Evolutionary conservation across 2,797 vertebrate species (phyloP).

Genomic region (Sphenodon punctatus): DNA sequence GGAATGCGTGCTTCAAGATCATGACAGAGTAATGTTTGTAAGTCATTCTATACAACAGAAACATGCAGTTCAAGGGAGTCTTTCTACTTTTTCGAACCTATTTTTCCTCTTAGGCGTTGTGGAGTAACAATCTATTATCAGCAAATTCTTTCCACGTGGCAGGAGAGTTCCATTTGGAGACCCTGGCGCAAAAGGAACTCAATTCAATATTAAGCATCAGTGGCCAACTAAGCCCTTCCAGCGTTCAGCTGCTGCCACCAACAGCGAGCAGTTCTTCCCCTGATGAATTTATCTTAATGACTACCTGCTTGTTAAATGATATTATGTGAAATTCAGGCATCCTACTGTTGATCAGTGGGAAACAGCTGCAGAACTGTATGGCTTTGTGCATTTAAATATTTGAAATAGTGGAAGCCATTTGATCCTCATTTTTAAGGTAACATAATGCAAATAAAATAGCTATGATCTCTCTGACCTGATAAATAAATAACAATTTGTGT

Average conservation of each 20-base stretch:
- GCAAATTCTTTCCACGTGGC: not conserved
- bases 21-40: not conserved
- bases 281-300: slow-evolving; percentile 1
- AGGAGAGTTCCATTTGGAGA: not conserved
- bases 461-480: not conserved
- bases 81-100: not conserved
- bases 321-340: not conserved
- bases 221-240: not conserved
- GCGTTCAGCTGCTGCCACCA: not conserved
- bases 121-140: not conserved
- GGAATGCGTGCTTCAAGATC: not conserved
- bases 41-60: not conserved
- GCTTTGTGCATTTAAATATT: not conserved
- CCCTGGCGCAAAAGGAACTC: not conserved
- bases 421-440: not conserved
- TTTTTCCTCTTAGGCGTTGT: not conserved
- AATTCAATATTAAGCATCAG: not conserved
- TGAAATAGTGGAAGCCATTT: not conserved
- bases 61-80: not conserved
- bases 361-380: not conserved
- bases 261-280: not conserved
- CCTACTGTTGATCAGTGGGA: not conserved
- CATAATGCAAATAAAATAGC: not conserved
- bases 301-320: not conserved
- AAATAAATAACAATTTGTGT: not conserved